These are phyloP conservation scores for Trachurus trachurus DNA, from an alignment of 2,797 vertebrate genomes.

Conservation along the genomic window DNA sequence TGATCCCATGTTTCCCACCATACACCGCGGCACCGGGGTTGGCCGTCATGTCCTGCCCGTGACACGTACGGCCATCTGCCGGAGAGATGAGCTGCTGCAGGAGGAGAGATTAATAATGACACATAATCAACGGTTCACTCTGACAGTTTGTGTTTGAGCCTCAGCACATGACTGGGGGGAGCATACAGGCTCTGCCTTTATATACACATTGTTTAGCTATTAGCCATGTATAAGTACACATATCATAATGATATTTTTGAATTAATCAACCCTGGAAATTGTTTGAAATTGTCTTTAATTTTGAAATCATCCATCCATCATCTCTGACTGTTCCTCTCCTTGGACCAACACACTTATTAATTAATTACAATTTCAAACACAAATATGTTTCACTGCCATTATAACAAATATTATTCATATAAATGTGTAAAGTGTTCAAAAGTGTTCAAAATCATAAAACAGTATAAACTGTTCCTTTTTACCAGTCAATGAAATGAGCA, in stretches of 20 bases:
- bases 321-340: too few species aligned
- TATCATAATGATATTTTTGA: background rate
- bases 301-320: too few species aligned
- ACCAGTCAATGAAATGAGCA: too few species aligned
- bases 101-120: background rate
- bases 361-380: too few species aligned
- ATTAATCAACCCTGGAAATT: background rate
- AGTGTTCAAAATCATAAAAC: too few species aligned
- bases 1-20: conserved; percentile 79
- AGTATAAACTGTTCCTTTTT: too few species aligned
- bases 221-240: background rate
- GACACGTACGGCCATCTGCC: conserved; percentile 54
- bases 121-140: background rate
- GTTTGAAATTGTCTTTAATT: too few species aligned
- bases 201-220: background rate
- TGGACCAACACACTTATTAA: too few species aligned
- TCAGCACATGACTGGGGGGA: background rate
- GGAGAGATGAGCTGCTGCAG: conserved; percentile 29
- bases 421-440: too few species aligned
- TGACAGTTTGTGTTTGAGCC: background rate
- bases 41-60: conserved; percentile 15
- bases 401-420: too few species aligned
- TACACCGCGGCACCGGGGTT: conserved; percentile 69
- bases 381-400: too few species aligned
- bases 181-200: background rate